These are phyloP conservation scores for Psylliodes chrysocephalus DNA, from an alignment of 2,888 invertebrate genomes.

Conservation along the genomic window DNA sequence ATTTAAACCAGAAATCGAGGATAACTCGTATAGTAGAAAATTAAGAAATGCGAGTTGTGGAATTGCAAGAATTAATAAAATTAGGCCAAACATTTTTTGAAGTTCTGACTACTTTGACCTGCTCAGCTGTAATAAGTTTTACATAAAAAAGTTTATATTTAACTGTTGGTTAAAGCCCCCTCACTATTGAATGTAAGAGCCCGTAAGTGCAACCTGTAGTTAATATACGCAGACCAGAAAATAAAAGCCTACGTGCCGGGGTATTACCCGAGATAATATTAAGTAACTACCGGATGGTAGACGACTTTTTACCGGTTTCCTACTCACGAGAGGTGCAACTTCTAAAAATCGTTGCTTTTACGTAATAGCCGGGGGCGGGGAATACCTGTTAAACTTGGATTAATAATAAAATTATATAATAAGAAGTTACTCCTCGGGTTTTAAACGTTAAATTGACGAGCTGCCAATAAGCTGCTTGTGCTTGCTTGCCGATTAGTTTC, in stretches of 20 bases:
- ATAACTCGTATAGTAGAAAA: too few species aligned
- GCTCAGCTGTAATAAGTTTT: too few species aligned
- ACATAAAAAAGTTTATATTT: too few species aligned
- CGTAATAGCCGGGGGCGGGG: slow-evolving; percentile 16
- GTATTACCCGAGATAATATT: slow-evolving; percentile 28
- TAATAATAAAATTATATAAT: slow-evolving; percentile 15
- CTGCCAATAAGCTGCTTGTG: slow-evolving; percentile 10
- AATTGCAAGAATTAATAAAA: too few species aligned
- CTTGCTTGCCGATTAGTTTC: background rate
- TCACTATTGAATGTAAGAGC: background rate
- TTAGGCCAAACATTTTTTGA: too few species aligned
- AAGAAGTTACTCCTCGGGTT: background rate
- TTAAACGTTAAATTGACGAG: slow-evolving; percentile 2
- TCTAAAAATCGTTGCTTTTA: slow-evolving; percentile 14
- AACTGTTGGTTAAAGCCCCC: background rate
- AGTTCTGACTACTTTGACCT: too few species aligned
- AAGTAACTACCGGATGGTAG: slow-evolving; percentile 29
- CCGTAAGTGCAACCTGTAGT: slow-evolving; percentile 21
- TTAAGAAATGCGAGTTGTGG: too few species aligned
- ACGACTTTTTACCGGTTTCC: slow-evolving; percentile 30
- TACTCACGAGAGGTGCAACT: slow-evolving; percentile 11
- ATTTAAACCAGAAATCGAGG: too few species aligned
- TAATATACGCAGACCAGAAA: slow-evolving; percentile 25
- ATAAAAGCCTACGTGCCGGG: slow-evolving; percentile 23
- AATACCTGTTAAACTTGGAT: slow-evolving; percentile 9